Percentiles rank a stretch among this genome's conserved stretches.
phyloP scores from a whole-genome alignment of 2,888 invertebrate species.

The Stenodema calcarata region DNA sequence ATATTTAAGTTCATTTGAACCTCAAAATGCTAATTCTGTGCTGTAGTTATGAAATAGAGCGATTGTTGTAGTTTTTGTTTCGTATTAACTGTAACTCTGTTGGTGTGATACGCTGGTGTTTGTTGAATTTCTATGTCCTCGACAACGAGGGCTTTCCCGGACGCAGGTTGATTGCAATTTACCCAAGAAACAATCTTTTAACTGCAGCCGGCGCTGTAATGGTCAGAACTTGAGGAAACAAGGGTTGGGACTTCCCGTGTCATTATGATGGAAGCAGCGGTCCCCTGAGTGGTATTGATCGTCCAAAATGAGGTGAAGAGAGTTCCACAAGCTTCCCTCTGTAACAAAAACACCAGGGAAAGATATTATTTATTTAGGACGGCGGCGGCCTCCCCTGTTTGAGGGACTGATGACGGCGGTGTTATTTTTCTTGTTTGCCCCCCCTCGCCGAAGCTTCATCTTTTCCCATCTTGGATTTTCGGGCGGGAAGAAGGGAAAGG shows the following conservation, averaged over 20 bases:
- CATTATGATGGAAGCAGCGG: conserved; percentile 27
- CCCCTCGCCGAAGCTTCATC: neutral
- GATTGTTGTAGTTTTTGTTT: no score
- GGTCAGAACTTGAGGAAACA: conserved; percentile 2
- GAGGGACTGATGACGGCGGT: conserved; percentile 47
- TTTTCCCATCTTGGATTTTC: neutral
- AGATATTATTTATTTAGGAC: conserved; percentile 48
- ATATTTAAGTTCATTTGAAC: no score
- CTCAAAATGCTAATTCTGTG: no score
- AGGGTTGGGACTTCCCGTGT: neutral
- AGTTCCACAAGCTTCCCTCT: neutral
- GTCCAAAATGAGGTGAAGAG: conserved; percentile 44
- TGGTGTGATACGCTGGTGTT: no score
- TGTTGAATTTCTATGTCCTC: no score
- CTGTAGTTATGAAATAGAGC: no score
- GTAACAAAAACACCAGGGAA: conserved; percentile 40
- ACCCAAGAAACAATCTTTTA: neutral
- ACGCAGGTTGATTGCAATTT: no score
- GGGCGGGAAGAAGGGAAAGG: neutral
- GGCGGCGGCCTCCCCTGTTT: conserved; percentile 11
- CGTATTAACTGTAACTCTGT: no score
- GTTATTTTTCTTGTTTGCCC: conserved; percentile 49
- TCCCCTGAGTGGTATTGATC: conserved; percentile 40
- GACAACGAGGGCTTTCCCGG: no score
- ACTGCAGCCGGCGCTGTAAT: conserved; percentile 16